phyloP scores from a whole-genome alignment of 2,113 vertebrate genomes.

The Boulengeromyrus knoepffleri region DNA sequence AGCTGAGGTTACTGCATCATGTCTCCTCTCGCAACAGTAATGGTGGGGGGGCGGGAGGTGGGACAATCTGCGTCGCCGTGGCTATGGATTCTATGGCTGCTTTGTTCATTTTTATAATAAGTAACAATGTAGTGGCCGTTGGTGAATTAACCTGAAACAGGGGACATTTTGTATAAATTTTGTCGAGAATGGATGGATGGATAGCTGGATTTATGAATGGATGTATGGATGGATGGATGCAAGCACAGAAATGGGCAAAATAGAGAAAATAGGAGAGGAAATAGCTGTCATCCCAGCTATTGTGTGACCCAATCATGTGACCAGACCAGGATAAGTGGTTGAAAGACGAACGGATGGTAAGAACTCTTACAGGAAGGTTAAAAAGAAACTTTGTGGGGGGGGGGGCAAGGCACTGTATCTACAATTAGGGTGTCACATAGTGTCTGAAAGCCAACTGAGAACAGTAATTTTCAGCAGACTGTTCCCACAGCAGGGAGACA shows the following conservation, averaged over 20 bases:
- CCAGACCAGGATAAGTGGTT: not conserved
- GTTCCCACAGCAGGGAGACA: not conserved
- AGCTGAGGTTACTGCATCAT: not conserved
- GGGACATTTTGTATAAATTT: not conserved
- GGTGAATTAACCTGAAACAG: not conserved
- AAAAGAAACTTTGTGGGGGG: not conserved
- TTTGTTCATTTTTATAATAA: not conserved
- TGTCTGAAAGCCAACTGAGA: not conserved
- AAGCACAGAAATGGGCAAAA: not conserved
- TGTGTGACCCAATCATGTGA: not conserved
- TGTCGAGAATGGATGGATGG: not conserved
- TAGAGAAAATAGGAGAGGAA: not conserved
- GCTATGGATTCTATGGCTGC: not conserved
- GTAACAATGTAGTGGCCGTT: not conserved
- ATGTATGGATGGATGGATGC: not conserved
- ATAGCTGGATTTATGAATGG: not conserved
- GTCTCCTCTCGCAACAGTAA: not conserved
- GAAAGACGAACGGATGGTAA: not conserved
- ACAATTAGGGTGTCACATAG: not conserved
- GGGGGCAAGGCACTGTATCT: not conserved
- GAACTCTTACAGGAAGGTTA: not conserved
- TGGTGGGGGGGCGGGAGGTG: not conserved
- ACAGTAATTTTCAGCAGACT: constrained; percentile 2
- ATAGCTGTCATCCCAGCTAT: not conserved
- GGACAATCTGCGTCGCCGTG: not conserved